These are phyloP conservation scores for Bothrops jararaca DNA, from an alignment of 2,113 vertebrate species.

Conservation along the genomic window DNA sequence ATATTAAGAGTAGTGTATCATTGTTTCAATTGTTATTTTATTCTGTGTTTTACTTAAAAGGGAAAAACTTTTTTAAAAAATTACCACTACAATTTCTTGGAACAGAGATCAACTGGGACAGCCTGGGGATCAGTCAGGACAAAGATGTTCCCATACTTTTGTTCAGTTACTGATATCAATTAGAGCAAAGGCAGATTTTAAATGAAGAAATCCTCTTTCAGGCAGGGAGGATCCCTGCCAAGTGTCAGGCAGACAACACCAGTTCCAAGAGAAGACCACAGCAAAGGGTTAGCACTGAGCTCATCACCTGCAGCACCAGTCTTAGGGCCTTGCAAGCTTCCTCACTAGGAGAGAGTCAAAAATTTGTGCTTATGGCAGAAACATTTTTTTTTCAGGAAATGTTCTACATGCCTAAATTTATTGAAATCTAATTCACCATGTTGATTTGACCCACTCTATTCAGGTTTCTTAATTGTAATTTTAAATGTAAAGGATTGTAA, in stretches of 20 bases:
- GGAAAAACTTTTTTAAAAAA: too few relatives aligned
- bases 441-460: neutral
- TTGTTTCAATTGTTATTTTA: neutral
- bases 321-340: neutral
- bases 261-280: neutral
- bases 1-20: neutral
- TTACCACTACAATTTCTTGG: neutral
- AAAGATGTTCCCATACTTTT: neutral
- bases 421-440: neutral
- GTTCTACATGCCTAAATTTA: neutral
- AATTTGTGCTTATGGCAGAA: neutral
- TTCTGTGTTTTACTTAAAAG: neutral
- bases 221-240: neutral
- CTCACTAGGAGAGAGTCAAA: neutral
- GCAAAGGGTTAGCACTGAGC: neutral
- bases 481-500: neutral
- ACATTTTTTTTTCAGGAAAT: neutral
- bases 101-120: neutral
- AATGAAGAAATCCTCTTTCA: neutral
- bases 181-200: neutral
- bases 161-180: neutral
- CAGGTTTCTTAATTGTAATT: neutral
- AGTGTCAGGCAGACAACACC: neutral
- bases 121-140: neutral
- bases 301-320: neutral